Conservation (phyloP, 2,113 vertebrate species). For the Brachypodius melanocephalos region DNA sequence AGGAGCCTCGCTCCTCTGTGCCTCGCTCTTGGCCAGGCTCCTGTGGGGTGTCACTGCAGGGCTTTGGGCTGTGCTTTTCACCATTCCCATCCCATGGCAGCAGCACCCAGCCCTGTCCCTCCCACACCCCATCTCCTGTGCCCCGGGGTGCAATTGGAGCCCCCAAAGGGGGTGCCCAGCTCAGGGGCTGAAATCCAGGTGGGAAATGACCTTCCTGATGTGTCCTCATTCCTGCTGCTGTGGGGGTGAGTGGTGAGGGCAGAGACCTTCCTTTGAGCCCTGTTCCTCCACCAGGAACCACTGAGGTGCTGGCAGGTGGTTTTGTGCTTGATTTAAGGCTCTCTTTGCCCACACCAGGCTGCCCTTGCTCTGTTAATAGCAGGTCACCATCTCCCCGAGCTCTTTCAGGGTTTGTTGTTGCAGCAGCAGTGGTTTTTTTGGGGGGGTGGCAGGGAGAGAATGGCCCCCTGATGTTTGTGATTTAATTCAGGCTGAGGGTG, state of each 20-base stretch:
- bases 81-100: accelerated
- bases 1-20: no score
- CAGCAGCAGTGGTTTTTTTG: neutral
- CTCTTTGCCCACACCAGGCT: neutral
- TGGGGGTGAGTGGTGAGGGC: neutral
- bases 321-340: neutral
- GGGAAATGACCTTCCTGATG: neutral
- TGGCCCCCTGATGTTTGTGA: neutral
- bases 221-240: neutral
- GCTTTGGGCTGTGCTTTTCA: neutral
- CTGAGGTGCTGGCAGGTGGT: neutral
- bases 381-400: neutral
- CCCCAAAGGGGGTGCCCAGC: accelerated
- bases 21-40: neutral
- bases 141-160: neutral
- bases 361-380: neutral
- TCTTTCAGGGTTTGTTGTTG: neutral
- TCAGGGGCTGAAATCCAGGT: neutral
- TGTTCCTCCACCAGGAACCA: neutral
- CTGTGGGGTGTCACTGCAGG: neutral
- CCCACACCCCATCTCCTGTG: neutral
- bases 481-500: neutral
- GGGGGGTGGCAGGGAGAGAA: neutral
- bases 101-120: neutral
- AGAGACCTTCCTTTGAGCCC: neutral